Evolutionary conservation across 1,140 invertebrate genomes (phyloP), one percentile per base, ranked within the genome.

Genomic region (Cherax destructor): DNA sequence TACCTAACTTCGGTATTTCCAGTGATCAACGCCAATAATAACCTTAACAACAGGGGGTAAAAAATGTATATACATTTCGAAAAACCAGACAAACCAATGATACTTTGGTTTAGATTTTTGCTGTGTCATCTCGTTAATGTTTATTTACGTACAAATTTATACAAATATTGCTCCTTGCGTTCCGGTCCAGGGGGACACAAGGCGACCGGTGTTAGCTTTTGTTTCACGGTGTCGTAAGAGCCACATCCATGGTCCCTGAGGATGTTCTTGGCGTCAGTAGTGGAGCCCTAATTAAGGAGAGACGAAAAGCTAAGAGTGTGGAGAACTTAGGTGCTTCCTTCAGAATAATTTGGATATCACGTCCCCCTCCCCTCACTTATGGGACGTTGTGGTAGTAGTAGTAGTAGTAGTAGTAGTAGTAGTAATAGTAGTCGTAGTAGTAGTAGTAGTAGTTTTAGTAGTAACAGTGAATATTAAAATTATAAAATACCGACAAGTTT

Each of bases 141-240:
- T 83, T 65, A 65, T 83, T 83, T 83, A 83, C 16, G 56, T 61
- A 83, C 50, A 83, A 59, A 52, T 83, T 49, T 24, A 3, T 18
- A 30, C 52, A 21, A 47, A 50, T 50, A 79, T 79, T 49, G 18
- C 1, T 7, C 3, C 16, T 79, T 10, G 10, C 9, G 4, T 7
- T 52, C 13, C 41, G 18, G 21, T 30, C 24, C 69, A 74, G 7
- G 0, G 30, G 24, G 24, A n/a, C 24, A 11, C 30, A 74, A 24
- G 24, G 11, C 69, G 24, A 1, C 2, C 0, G 6, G 30, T 74
- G 24, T 30, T 24, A 24, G n/a, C 24, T 7, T 30, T 24, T 30
- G 30, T 74, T 30, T 21, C n/a, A 9, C 21, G 69, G 3, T 4
- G n/a, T 24, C 69, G 30, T 74, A 74, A 30, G 24, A 30, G 69